These are phyloP conservation scores for Etheostoma cragini DNA, from an alignment of 2,113 vertebrate species.

Conservation along the genomic window DNA sequence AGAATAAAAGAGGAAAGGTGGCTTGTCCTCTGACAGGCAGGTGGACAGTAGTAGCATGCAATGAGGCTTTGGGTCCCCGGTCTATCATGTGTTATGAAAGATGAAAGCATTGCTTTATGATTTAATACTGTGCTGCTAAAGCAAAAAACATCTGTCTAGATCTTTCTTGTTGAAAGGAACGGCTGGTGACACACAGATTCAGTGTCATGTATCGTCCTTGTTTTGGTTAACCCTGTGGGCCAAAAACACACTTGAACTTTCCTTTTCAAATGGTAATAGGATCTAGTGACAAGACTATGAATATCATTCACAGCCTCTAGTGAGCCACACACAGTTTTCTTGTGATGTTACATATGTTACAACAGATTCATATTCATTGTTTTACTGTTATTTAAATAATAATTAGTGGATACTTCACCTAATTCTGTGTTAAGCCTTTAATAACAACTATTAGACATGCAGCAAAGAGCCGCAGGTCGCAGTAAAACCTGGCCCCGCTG, in stretches of 20 bases:
- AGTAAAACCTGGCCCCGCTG: too few species aligned
- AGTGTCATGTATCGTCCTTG: conserved; percentile 6
- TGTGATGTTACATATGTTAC: neutral
- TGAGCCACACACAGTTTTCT: neutral
- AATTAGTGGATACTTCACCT: too few species aligned
- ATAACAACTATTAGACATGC: too few species aligned
- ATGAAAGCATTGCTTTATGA: conserved; percentile 43
- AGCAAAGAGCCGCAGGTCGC: too few species aligned
- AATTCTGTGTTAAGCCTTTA: too few species aligned
- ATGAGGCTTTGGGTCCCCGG: conserved; percentile 8
- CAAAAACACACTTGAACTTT: conserved; percentile 19
- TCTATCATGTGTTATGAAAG: conserved; percentile 16
- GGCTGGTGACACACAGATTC: neutral
- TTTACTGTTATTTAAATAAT: too few species aligned
- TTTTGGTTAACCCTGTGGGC: conserved; percentile 15
- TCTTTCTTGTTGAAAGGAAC: conserved; percentile 8
- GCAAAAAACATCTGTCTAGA: conserved; percentile 9
- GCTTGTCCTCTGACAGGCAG: conserved; percentile 4
- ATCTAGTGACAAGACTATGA: neutral
- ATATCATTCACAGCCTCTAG: neutral
- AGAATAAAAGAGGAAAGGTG: conserved; percentile 37
- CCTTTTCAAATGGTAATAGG: neutral
- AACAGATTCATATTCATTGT: neutral
- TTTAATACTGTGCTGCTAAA: conserved; percentile 28
- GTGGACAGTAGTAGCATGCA: conserved; percentile 19